These are phyloP conservation scores for Tipula vernalis DNA, from an alignment of 2,888 invertebrate species.

Conservation along the genomic window DNA sequence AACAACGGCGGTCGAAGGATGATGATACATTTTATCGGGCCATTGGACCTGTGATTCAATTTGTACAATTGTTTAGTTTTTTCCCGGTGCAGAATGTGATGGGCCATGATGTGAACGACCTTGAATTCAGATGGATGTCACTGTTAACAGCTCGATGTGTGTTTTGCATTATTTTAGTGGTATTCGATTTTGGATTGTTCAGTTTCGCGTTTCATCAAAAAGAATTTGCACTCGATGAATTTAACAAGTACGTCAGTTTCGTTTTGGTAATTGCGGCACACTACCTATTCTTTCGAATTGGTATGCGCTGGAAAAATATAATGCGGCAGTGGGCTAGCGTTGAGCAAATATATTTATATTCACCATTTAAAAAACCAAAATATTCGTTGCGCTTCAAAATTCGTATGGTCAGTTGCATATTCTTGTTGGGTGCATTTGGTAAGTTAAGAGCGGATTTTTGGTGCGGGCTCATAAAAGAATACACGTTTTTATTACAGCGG, in stretches of 20 bases:
- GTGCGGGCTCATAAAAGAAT: no score
- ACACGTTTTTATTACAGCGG: no score
- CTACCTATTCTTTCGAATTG: background rate
- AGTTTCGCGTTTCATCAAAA: background rate
- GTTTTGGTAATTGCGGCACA: no score
- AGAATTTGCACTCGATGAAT: no score
- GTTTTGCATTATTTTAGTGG: background rate
- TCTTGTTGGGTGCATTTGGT: background rate
- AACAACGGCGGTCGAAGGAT: no score
- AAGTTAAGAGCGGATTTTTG: no score
- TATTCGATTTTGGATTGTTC: background rate
- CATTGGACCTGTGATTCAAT: background rate
- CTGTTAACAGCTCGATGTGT: background rate
- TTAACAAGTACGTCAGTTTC: no score
- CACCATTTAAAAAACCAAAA: background rate
- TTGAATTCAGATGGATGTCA: background rate
- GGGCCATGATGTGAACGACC: background rate
- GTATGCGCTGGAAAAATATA: background rate
- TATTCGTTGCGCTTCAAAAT: background rate
- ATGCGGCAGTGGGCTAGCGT: background rate
- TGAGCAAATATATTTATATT: background rate
- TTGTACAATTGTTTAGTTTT: background rate
- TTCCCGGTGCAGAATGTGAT: background rate
- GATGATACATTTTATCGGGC: no score
- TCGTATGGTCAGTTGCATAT: background rate